Percentiles rank a stretch among this genome's conserved stretches.
Conservation (phyloP, 1,140 invertebrate species). For the Hycleus cichorii region DNA sequence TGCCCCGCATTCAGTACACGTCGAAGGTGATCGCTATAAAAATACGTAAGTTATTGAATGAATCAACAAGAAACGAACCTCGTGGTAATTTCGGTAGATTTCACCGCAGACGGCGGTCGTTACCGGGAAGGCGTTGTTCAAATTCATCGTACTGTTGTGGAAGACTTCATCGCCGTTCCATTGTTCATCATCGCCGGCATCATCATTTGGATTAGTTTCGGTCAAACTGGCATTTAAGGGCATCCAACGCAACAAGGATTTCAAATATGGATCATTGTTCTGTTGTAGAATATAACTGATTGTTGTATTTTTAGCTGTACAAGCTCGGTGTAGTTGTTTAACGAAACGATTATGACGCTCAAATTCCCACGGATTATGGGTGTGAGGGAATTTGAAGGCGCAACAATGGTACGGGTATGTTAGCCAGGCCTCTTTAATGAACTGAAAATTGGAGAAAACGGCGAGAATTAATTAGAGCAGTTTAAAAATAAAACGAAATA, state of each 20-base stretch:
- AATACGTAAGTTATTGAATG: no score
- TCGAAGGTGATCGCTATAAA: no score
- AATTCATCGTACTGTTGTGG: constrained; percentile 24
- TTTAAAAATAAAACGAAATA: background rate
- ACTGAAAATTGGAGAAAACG: constrained; percentile 35
- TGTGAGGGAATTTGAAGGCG: constrained; percentile 73
- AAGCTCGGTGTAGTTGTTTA: constrained; percentile 37
- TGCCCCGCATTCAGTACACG: no score
- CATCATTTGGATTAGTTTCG: constrained; percentile 8
- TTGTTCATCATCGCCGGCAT: constrained; percentile 18
- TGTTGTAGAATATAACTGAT: constrained; percentile 9
- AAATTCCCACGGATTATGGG: constrained; percentile 62
- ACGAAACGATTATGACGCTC: constrained; percentile 50
- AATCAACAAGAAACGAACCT: constrained; percentile 16
- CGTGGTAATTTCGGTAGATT: constrained; percentile 29
- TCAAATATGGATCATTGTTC: constrained; percentile 13
- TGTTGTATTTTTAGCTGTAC: constrained; percentile 21
- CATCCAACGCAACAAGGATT: constrained; percentile 7
- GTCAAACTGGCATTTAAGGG: constrained; percentile 7
- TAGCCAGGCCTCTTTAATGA: constrained; percentile 51
- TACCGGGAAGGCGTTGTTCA: constrained; percentile 18
- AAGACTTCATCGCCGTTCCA: constrained; percentile 30
- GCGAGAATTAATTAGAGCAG: background rate
- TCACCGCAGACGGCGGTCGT: constrained; percentile 30
- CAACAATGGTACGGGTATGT: constrained; percentile 88